A percentile compares a stretch with the other conserved stretches of the same genome.
These are phyloP conservation scores for Macrosteles quadrilineatus DNA, from an alignment of 1,140 invertebrate genomes.

Conservation along the genomic window DNA sequence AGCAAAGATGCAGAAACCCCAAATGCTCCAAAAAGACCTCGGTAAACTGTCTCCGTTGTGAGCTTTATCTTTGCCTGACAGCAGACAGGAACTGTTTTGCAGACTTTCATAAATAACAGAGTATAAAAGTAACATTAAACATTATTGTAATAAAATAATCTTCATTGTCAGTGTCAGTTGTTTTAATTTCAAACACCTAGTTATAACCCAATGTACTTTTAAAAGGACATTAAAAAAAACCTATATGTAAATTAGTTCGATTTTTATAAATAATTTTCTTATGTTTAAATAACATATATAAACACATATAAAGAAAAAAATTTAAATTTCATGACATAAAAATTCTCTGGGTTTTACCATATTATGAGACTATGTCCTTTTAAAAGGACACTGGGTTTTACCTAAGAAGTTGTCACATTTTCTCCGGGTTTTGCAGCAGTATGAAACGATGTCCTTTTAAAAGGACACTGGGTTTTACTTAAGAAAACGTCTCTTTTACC, in stretches of 20 bases:
- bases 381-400: no score
- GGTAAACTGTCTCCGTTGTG: not conserved
- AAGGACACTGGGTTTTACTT: no score
- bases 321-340: not conserved
- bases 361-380: not conserved
- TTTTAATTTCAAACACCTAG: not conserved
- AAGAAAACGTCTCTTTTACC: not conserved
- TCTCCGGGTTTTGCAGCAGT: not conserved
- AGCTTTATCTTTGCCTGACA: not conserved
- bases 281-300: not conserved
- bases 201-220: constrained; percentile 7
- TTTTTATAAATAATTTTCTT: not conserved
- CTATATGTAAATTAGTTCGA: not conserved
- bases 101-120: not conserved
- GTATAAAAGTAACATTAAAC: not conserved
- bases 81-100: not conserved
- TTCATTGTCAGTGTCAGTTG: not conserved
- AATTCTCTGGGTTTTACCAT: not conserved
- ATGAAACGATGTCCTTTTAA: not conserved
- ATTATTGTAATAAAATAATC: not conserved
- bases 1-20: not conserved
- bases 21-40: not conserved
- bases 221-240: constrained; percentile 1
- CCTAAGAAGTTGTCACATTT: not conserved
- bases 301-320: not conserved